A percentile compares a stretch with the other conserved stretches of the same genome.
These are phyloP conservation scores for Heliornis fulica DNA, from an alignment of 2,113 vertebrate genomes.

Conservation along the genomic window DNA sequence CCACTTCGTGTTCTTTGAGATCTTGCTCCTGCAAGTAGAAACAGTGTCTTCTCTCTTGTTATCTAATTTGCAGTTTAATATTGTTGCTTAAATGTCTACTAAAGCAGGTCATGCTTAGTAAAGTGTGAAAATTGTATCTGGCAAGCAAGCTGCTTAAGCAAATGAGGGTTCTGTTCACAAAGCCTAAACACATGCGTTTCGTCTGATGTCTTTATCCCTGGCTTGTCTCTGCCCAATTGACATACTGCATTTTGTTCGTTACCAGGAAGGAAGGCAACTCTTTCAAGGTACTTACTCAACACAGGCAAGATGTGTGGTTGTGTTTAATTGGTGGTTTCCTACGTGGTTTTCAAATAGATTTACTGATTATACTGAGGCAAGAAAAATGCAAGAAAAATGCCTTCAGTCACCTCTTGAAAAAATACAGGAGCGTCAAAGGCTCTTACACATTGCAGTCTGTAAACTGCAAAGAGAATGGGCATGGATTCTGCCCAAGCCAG, in stretches of 20 bases:
- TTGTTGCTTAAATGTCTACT: slow-evolving; percentile 17
- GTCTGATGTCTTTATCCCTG: background rate
- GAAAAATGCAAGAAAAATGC: background rate
- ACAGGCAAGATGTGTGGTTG: background rate
- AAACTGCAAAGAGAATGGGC: background rate
- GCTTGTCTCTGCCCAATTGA: background rate
- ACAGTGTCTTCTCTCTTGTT: background rate
- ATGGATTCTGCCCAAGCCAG: background rate
- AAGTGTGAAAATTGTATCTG: slow-evolving; percentile 55
- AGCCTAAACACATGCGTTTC: background rate
- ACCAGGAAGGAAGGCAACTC: background rate
- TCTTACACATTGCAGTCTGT: background rate
- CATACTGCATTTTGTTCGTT: background rate
- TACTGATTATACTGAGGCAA: background rate
- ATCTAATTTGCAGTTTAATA: slow-evolving; percentile 35
- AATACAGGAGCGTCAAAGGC: background rate
- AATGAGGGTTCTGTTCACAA: slow-evolving; percentile 30
- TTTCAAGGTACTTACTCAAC: background rate
- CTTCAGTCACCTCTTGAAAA: background rate
- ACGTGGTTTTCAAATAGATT: background rate
- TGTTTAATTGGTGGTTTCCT: background rate
- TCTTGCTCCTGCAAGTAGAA: slow-evolving; percentile 25
- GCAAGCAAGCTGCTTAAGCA: slow-evolving; percentile 54
- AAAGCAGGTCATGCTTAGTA: slow-evolving; percentile 52
- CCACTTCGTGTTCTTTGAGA: background rate